Evolutionary conservation across 2,113 vertebrate species (phyloP).

Genomic region (Callopanchax toddi): DNA sequence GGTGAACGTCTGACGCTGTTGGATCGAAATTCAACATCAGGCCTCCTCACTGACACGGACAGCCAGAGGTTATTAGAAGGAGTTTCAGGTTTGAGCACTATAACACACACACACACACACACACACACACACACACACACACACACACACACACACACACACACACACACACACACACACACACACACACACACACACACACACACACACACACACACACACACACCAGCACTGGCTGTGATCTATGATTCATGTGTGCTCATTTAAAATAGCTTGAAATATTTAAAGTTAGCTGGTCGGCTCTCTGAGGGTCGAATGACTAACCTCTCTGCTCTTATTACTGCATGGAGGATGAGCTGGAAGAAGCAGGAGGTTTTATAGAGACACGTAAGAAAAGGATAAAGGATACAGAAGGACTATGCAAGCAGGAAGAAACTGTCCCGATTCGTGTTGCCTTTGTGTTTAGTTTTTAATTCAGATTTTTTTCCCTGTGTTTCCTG

Average conservation of each 20-base stretch:
- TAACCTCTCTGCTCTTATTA: conserved; percentile 75
- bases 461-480: no score
- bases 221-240: conserved; percentile 57
- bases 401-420: conserved; percentile 1
- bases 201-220: conserved; percentile 1
- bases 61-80: conserved; percentile 79
- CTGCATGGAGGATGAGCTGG: conserved; percentile 42
- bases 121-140: no score
- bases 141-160: no score
- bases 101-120: conserved; percentile 22
- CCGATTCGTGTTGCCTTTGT: neutral
- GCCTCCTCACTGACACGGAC: conserved; percentile 65
- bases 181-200: no score
- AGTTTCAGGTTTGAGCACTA: conserved; percentile 55
- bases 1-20: conserved; percentile 41
- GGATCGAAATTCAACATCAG: conserved; percentile 65
- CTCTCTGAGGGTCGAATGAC: conserved; percentile 67
- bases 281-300: conserved; percentile 80
- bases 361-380: conserved; percentile 9
- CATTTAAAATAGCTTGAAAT: conserved; percentile 84
- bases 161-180: conserved; percentile 5
- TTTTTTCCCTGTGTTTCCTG: no score
- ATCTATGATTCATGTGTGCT: conserved; percentile 83
- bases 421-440: neutral
- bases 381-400: conserved; percentile 13